These are phyloP conservation scores for Suncus etruscus DNA, from an alignment of 2,113 vertebrate genomes.

Conservation along the genomic window DNA sequence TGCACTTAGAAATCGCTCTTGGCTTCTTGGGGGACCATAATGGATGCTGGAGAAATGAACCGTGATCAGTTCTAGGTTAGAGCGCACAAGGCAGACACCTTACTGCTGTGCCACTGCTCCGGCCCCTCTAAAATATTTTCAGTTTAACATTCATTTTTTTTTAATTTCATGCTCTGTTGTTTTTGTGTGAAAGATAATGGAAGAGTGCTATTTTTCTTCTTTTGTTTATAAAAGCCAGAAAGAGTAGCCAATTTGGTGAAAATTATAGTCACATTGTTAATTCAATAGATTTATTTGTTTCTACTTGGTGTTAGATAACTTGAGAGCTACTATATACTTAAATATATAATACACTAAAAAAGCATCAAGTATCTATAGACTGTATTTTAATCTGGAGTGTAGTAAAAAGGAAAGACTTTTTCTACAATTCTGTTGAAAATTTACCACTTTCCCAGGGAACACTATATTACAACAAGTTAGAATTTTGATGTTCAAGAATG, in stretches of 20 bases:
- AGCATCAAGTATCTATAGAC: not conserved
- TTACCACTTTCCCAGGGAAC: not conserved
- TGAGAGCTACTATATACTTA: not conserved
- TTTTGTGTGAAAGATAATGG: not conserved
- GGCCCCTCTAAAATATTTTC: too few species aligned
- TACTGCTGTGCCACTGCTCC: too few species aligned
- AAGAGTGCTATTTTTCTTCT: not conserved
- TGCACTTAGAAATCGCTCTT: too few species aligned
- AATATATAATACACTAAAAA: not conserved
- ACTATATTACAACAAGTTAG: not conserved
- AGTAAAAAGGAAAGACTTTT: not conserved
- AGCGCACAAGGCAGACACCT: too few species aligned
- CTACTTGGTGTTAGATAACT: not conserved
- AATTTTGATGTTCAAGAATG: not conserved
- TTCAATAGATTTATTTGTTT: slow-evolving; percentile 5
- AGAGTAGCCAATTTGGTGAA: not conserved
- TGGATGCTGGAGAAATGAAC: too few species aligned
- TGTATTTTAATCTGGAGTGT: not conserved
- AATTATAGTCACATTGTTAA: not conserved
- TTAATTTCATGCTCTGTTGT: not conserved
- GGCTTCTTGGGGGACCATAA: too few species aligned
- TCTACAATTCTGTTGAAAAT: not conserved
- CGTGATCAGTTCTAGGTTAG: too few species aligned
- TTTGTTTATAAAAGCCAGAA: slow-evolving; percentile 12
- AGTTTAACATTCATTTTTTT: slow-evolving; percentile 2